Conservation (phyloP, 2,797 vertebrate species). For the Smutsia gigantea region DNA sequence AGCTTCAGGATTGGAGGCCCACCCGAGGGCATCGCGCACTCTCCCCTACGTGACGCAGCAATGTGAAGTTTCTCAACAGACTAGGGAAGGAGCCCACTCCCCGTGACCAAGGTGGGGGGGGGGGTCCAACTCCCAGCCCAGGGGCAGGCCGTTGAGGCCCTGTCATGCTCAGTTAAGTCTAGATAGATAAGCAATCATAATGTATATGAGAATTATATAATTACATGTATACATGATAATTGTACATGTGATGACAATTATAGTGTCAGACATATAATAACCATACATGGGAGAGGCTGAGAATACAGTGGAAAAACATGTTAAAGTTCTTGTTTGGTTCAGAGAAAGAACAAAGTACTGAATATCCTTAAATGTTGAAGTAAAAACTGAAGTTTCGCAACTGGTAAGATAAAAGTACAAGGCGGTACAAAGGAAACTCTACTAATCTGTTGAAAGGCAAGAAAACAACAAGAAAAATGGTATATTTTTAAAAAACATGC, state of each 20-base stretch:
- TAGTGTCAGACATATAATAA: neutral
- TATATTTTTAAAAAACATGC: neutral
- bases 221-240: neutral
- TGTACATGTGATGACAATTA: neutral
- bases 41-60: neutral
- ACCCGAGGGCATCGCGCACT: too few relatives aligned
- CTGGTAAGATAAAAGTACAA: neutral
- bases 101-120: too few relatives aligned
- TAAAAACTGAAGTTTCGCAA: neutral
- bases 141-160: neutral
- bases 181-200: neutral
- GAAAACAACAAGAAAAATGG: neutral
- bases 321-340: neutral
- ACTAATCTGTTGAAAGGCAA: neutral
- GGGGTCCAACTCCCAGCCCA: neutral
- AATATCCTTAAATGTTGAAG: neutral
- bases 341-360: neutral
- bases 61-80: neutral
- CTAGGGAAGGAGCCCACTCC: neutral
- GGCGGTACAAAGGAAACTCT: neutral
- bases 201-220: neutral
- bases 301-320: neutral
- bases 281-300: accelerated
- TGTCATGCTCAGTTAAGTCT: neutral
- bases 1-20: neutral